Conservation (phyloP, 2,113 vertebrate species). For the Glaucomys volans region DNA sequence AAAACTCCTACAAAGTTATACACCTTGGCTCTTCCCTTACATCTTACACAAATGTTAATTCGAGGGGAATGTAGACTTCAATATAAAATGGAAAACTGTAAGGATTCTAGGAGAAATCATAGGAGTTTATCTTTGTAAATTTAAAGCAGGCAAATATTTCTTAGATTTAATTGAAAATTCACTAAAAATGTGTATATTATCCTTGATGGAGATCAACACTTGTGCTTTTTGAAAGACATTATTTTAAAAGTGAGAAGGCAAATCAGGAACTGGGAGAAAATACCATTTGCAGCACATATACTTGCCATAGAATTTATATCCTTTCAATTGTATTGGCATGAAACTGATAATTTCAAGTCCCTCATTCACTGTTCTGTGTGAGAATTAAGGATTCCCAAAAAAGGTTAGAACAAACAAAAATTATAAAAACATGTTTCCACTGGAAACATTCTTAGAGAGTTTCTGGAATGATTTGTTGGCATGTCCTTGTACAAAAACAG, state of each 20-base stretch:
- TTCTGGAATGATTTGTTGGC: neutral
- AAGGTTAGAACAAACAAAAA: neutral
- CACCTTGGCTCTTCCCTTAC: neutral
- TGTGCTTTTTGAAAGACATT: neutral
- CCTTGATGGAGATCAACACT: neutral
- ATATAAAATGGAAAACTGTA: neutral
- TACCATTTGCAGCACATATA: neutral
- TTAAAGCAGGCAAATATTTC: neutral
- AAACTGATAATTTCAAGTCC: neutral
- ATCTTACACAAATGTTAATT: neutral
- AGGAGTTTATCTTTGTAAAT: neutral
- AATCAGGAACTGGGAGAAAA: neutral
- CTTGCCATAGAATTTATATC: neutral
- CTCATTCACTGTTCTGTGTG: neutral
- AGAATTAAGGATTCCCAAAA: neutral
- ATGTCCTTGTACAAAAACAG: neutral
- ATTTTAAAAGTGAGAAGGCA: neutral
- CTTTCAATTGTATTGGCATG: neutral
- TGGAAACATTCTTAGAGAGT: neutral
- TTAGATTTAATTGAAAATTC: conserved; percentile 22
- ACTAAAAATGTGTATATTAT: neutral
- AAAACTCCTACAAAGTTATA: neutral
- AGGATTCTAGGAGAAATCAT: neutral
- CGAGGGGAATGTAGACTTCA: neutral
- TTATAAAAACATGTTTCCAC: neutral